phyloP scores from a whole-genome alignment of 2,888 invertebrate genomes.

The Anthrax anthrax region DNA sequence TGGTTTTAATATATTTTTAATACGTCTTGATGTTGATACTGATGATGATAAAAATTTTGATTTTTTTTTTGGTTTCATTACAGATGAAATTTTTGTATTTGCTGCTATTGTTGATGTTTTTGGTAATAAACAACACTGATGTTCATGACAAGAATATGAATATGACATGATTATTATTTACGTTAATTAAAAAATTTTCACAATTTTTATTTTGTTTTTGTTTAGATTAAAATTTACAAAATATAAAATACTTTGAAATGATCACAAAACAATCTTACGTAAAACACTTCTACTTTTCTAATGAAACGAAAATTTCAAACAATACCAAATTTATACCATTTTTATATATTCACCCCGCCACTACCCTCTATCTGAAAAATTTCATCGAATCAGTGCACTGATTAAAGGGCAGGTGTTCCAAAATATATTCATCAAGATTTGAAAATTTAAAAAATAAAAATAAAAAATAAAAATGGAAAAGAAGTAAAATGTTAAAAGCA shows the following conservation, averaged over 20 bases:
- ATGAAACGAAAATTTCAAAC: neutral
- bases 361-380: neutral
- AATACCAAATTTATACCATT: conserved; percentile 2
- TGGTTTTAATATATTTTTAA: conserved; percentile 27
- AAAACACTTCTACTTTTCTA: neutral
- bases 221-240: neutral
- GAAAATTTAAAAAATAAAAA: too few relatives aligned
- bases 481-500: too few relatives aligned
- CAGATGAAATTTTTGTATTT: neutral
- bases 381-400: conserved; percentile 5
- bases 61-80: neutral
- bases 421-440: too few relatives aligned
- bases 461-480: too few relatives aligned
- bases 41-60: neutral
- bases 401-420: conserved; percentile 6
- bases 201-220: conserved; percentile 1
- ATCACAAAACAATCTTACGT: neutral
- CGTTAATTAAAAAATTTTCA: too few relatives aligned
- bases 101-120: neutral
- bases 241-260: neutral
- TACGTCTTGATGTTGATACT: conserved; percentile 2
- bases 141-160: neutral
- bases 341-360: neutral
- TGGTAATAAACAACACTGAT: conserved; percentile 5
- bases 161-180: neutral